Base-by-base conservation (phyloP, 2,797 vertebrate species). In the Gambelia wislizenii region DNA sequence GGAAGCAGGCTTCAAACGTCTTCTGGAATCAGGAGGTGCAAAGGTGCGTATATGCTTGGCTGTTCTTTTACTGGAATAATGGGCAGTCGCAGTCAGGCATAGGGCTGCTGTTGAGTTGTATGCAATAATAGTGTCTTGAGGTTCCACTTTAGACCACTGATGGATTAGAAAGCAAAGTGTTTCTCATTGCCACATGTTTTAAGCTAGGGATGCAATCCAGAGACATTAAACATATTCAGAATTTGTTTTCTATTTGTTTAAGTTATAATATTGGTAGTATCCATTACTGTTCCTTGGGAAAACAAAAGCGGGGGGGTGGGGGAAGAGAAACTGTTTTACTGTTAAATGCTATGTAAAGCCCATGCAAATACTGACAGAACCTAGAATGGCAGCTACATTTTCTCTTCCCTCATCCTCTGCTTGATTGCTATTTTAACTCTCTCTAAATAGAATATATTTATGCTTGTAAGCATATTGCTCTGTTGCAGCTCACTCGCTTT, bases 11-110 rank as follows among this genome's bases (percentile, higher is more conserved):
- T 99, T 99, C 96, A 98, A 97, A 72, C 97, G 99, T 81, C 96
- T 99, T 81, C 98, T 99, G 92, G 98, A 99, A 96, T 99, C 99
- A 18, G 99, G 99, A 90, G 98, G 98, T 91, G 99, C 98, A 2
- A 98, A 98, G 98, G 99, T 99, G 90, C 6, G 94, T 89, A 18
- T 47, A 1, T 52, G 39, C 18, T 83, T 78, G n/a, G 61, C 5
- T 67, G 7, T 36, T 75, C 3, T 8, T 61, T 80, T 74, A 30
- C 7, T 33, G 52, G 8, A 39, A 9, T 59, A 47, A 10, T 6
- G 64, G n/a, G 18, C 30, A 81, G 36, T 85, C 22, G 30, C 49
- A 56, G n/a, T 12, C 74, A 16, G 42, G 4, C 0, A 0, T n/a
- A 56, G 27, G 5, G 6, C 74, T 86, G 42, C 42, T 36, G 54